Base-by-base conservation (phyloP, 1,140 invertebrate genomes). In the Calosoma granatense region DNA sequence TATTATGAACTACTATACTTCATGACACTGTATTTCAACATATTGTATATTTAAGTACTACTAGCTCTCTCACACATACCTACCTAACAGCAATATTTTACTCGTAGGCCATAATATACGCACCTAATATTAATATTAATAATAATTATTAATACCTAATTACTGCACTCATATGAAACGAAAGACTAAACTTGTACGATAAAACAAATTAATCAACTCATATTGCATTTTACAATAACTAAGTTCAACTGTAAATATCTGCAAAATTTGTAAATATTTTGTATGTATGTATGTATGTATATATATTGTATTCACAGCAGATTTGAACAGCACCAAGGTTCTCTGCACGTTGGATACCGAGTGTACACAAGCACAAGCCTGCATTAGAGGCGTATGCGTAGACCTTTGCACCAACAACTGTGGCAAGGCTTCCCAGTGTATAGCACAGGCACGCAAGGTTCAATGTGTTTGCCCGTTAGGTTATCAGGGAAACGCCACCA, bases 351-450 rank as follows among this genome's bases (percentile, higher is more conserved):
- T 72, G 68, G 76, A 86, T 71, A 74, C 76, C 64, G 81, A 87
- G 64, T 88, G 85, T 74, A 78, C 75, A 65, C 76, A 80, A 63
- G 74, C 74, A 70, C 73, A 81, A 67, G 78, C 79, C 67, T 87
- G 85, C 75, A 73, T 82, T 65, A 73, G 74, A 61, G 77, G 77
- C 58, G 73, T 75, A 70, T 88, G 85, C 73, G 70, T 76, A 67
- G 80, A 85, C 74, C 82, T 81, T 59, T 87, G 85, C 70, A 74
- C 72, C 59, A 69, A 69, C 55, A 65, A 66, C 58, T 86, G 83
- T 75, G 82, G 78, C 54, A 67, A 72, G 58, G 74, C 76, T 61
- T 76, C 80, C 59, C 70, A 77, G 36, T 86, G 86, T 69, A 63
- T 70, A 39, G 74, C 78, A 59, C 69, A 73, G 68, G 73, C 74